Base-by-base conservation (phyloP, 1,140 invertebrate genomes). In the Pseudomyrmex pallidus region DNA sequence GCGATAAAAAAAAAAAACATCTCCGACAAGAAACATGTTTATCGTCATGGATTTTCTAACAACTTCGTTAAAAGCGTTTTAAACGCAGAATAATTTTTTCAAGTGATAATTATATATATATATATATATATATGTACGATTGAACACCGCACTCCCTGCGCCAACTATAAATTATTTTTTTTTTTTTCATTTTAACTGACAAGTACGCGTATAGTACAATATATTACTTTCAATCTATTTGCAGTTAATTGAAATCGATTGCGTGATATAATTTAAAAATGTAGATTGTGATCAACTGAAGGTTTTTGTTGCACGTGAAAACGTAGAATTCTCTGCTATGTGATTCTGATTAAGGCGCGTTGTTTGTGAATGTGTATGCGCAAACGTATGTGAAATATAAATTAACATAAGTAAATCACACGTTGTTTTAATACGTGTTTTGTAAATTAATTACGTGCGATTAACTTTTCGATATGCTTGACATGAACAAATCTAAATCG, bases 271-370 rank as follows among this genome's bases (percentile, higher is more conserved):
- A 80, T 80, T 80, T 70, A 80, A 44, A 78, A 44, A 54, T 66
- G 20, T 48, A 20, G 15, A 80, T 70, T 50, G 54, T 50, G 5
- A n/a, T 50, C 44, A 35, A 25, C 17, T 48, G 17, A 35, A 67
- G 17, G 17, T 57, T 70, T 78, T 80, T 80, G 70, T 80, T 72
- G 22, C 70, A 61, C 54, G 22, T 22, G 15, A 44, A 80, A 80
- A 80, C 44, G 54, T 2, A 22, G 66, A 61, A 72, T 50, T 72
- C 46, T 72, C 46, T 48, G 3, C 48, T 20, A 54, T 62, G 48
- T 35, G 35, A 35, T 35, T 35, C 5, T 35, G 5, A 35, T 35
- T 35, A 35, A 35, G 5, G 1, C 5, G 35, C 25, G 25, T 25
- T 25, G 25, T 1, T 35, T 5, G 1, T 0, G 4, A 5, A 35